These are phyloP conservation scores for Rhingia rostrata DNA, from an alignment of 2,888 invertebrate species.

Conservation along the genomic window DNA sequence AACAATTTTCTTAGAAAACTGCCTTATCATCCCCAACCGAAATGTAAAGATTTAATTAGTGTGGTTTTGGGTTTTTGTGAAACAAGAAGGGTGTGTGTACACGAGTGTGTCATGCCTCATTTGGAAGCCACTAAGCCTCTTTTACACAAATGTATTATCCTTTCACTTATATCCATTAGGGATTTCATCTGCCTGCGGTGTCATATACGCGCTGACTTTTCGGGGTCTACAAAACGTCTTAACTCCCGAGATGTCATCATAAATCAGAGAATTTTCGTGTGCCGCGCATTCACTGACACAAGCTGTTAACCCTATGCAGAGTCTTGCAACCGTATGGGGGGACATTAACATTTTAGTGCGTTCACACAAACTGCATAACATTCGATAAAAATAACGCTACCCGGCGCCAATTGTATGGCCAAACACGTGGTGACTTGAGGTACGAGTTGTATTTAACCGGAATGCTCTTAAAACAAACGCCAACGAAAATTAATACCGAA, in stretches of 20 bases:
- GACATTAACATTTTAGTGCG: conserved; percentile 68
- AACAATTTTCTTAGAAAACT: conserved; percentile 50
- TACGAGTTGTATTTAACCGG: conserved; percentile 46
- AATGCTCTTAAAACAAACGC: conserved; percentile 71
- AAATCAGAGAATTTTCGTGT: conserved; percentile 68
- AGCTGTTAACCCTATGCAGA: conserved; percentile 60
- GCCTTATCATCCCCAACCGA: conserved; percentile 49
- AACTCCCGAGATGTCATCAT: conserved; percentile 72
- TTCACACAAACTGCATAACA: conserved; percentile 57
- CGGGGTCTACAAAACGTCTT: conserved; percentile 64
- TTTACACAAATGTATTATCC: conserved; percentile 68
- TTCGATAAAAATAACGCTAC: conserved; percentile 71
- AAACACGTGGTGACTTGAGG: conserved; percentile 56
- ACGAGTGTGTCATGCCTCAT: conserved; percentile 49
- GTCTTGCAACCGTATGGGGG: background rate
- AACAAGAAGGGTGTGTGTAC: conserved; percentile 34
- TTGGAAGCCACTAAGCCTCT: conserved; percentile 53
- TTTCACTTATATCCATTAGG: conserved; percentile 70
- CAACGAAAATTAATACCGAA: conserved; percentile 63
- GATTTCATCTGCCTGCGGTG: conserved; percentile 67
- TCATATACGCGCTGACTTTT: conserved; percentile 55
- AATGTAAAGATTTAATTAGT: conserved; percentile 72
- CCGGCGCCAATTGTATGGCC: conserved; percentile 70
- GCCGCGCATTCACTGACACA: conserved; percentile 39
- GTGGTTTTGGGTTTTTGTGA: conserved; percentile 27